Evolutionary conservation across 2,113 vertebrate genomes (phyloP).

Genomic region (Eclectus roratus): DNA sequence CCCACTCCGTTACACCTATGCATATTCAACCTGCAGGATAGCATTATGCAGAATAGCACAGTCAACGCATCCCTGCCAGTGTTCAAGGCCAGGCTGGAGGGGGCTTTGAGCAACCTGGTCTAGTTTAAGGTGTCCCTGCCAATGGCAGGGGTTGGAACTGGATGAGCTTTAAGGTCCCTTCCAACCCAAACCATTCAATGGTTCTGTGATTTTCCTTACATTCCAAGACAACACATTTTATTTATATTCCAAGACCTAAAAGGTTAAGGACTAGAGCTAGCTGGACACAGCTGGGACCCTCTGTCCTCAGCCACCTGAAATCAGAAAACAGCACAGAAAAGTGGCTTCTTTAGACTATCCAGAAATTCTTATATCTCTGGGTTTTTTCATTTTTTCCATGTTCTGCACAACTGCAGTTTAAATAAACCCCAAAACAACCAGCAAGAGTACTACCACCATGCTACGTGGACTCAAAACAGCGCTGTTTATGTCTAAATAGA

Average conservation of each 20-base stretch:
- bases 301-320: background rate
- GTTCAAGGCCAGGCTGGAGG: background rate
- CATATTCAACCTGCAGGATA: background rate
- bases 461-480: background rate
- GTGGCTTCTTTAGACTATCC: background rate
- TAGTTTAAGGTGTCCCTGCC: background rate
- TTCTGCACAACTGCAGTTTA: background rate
- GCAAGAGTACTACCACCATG: background rate
- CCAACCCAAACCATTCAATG: background rate
- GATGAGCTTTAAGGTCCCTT: background rate
- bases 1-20: background rate
- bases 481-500: background rate
- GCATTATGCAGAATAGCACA: background rate
- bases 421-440: background rate
- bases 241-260: background rate
- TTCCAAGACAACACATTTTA: background rate
- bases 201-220: background rate
- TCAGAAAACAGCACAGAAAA: background rate
- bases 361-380: background rate
- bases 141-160: background rate
- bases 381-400: rapidly evolving
- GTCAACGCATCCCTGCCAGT: background rate
- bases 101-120: background rate
- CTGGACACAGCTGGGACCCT: background rate
- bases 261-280: background rate